phyloP scores from a whole-genome alignment of 2,797 vertebrate genomes.

The Anabacerthia variegaticeps region DNA sequence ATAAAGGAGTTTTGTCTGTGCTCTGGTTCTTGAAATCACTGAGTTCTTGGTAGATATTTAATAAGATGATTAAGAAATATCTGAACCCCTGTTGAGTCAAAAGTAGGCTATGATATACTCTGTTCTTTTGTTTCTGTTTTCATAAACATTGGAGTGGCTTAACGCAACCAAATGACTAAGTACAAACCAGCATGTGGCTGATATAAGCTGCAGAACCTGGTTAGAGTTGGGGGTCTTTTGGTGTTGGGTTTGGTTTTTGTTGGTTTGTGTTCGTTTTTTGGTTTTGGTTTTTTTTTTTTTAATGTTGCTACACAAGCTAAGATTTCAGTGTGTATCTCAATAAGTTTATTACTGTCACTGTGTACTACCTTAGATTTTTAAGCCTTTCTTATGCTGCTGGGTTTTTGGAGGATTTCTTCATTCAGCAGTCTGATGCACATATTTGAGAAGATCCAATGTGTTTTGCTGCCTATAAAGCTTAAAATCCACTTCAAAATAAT shows the following conservation, averaged over 20 bases:
- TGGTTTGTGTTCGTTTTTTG: not conserved
- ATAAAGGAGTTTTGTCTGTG: not conserved
- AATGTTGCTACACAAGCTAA: not conserved
- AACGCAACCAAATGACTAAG: not conserved
- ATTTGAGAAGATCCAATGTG: not conserved
- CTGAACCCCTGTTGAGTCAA: not conserved
- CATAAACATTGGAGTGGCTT: not conserved
- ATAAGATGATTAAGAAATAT: not conserved
- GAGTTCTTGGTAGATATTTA: not conserved
- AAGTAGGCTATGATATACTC: not conserved
- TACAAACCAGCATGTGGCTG: not conserved
- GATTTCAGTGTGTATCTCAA: not conserved
- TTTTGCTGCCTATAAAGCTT: not conserved
- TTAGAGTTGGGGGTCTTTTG: rapidly evolving
- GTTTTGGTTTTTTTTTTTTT: not conserved
- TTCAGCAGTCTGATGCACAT: not conserved
- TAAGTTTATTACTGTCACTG: not conserved
- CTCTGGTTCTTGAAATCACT: not conserved
- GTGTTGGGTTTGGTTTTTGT: too few relatives aligned
- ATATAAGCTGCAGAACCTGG: not conserved
- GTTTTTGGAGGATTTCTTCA: not conserved
- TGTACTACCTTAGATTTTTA: not conserved
- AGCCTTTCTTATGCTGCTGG: not conserved
- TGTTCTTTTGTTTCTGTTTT: not conserved
- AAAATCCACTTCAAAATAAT: not conserved